Evolutionary conservation across 2,797 vertebrate species (phyloP).

Genomic region (Lagocephalus sceleratus): DNA sequence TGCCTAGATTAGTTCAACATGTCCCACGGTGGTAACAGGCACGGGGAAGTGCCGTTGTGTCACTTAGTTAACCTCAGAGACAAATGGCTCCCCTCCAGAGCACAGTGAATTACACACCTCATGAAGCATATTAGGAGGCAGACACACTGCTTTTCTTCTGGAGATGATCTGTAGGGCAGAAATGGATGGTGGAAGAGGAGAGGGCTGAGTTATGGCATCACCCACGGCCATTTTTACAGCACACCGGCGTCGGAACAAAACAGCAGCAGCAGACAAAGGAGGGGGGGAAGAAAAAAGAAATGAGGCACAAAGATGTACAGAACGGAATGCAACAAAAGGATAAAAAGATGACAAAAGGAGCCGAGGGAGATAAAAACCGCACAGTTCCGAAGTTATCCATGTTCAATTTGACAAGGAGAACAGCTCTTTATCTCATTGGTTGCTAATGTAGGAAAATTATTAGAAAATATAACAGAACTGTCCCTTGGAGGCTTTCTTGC

Average conservation of each 20-base stretch:
- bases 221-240: conserved; percentile 76
- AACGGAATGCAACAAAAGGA: conserved; percentile 35
- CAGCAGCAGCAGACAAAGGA: conserved; percentile 26
- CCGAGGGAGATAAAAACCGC: conserved; percentile 26
- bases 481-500: conserved; percentile 71
- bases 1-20: conserved; percentile 67
- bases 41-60: conserved; percentile 82
- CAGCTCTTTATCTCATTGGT: conserved; percentile 70
- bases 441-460: conserved; percentile 71
- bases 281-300: conserved; percentile 32
- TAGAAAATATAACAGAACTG: conserved; percentile 72
- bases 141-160: conserved; percentile 84
- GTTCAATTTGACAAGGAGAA: conserved; percentile 67
- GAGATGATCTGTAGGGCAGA: conserved; percentile 81
- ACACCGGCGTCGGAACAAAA: conserved; percentile 36
- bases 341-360: conserved; percentile 43
- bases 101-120: conserved; percentile 90
- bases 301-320: conserved; percentile 28
- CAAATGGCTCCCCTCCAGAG: conserved; percentile 83
- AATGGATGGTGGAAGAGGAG: conserved; percentile 72
- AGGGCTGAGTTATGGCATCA: conserved; percentile 77
- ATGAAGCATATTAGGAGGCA: conserved; percentile 89
- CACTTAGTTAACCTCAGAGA: conserved; percentile 89
- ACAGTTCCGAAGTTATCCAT: conserved; percentile 42
- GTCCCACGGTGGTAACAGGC: conserved; percentile 78